Evolutionary conservation across 2,888 invertebrate species (phyloP).

Genomic region (Uloborus plumipes): DNA sequence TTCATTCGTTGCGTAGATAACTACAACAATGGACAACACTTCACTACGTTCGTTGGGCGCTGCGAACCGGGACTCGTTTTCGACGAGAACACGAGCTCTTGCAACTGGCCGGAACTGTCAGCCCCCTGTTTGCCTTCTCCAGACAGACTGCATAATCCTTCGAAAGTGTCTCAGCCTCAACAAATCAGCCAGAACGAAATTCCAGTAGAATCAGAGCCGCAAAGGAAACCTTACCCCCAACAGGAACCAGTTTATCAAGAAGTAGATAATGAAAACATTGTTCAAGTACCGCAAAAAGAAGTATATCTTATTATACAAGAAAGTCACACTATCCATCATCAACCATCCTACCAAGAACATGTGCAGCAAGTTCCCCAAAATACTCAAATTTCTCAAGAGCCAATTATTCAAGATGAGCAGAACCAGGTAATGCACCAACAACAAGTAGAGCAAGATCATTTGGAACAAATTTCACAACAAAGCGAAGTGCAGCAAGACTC

Average conservation of each 20-base stretch:
- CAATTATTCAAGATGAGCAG: slow-evolving; percentile 1
- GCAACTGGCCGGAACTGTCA: slow-evolving; percentile 58
- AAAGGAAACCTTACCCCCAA: slow-evolving; percentile 7
- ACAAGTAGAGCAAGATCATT: neutral
- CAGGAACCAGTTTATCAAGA: slow-evolving; percentile 20
- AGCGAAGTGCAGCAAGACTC: no score
- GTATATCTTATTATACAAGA: neutral
- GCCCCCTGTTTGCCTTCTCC: slow-evolving; percentile 41
- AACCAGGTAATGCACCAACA: neutral
- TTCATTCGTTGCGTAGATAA: slow-evolving; percentile 52
- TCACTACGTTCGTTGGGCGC: slow-evolving; percentile 20
- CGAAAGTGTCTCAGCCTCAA: neutral
- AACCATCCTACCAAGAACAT: neutral
- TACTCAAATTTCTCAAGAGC: neutral
- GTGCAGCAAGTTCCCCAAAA: neutral
- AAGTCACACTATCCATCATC: neutral
- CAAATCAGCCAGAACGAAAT: slow-evolving; percentile 25
- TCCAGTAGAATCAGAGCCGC: neutral
- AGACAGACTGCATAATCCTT: neutral
- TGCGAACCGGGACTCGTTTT: slow-evolving; percentile 57
- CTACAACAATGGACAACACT: slow-evolving; percentile 4
- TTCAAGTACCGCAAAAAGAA: slow-evolving; percentile 22
- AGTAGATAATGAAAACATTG: neutral
- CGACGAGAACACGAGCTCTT: slow-evolving; percentile 54
- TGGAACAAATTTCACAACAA: neutral